Evolutionary conservation across 2,888 invertebrate species (phyloP).

Genomic region (Keiferia lycopersicella): DNA sequence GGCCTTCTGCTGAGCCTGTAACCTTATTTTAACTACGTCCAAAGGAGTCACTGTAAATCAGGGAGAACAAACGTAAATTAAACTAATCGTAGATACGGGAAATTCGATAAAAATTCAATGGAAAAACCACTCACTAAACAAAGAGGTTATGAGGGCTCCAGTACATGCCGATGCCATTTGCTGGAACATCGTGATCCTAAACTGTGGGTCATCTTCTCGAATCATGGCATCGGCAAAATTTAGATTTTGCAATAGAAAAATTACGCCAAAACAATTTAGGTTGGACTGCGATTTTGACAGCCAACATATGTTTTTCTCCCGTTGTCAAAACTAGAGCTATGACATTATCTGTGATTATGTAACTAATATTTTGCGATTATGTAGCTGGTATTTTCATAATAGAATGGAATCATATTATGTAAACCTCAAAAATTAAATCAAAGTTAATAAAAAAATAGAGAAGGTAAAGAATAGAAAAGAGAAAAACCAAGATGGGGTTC

Average conservation of each 20-base stretch:
- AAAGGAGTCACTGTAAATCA: conserved; percentile 93
- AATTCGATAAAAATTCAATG: background rate
- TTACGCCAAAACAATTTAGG: conserved; percentile 22
- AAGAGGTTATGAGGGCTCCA: conserved; percentile 93
- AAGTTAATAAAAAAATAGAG: too few species aligned
- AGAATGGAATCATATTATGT: background rate
- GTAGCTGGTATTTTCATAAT: background rate
- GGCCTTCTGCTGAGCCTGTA: conserved; percentile 96
- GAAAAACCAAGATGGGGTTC: too few species aligned
- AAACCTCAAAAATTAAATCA: too few species aligned
- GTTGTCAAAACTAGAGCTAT: background rate
- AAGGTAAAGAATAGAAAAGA: too few species aligned
- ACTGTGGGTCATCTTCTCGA: conserved; percentile 87
- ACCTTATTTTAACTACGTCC: conserved; percentile 99
- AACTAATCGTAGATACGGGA: background rate
- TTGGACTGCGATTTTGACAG: conserved; percentile 3
- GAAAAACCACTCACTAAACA: conserved; percentile 85
- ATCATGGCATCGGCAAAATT: conserved; percentile 55
- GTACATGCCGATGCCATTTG: conserved; percentile 93
- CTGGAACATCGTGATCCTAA: conserved; percentile 88
- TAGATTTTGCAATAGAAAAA: conserved; percentile 28
- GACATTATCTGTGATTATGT: background rate
- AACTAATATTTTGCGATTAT: background rate
- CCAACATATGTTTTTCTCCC: conserved; percentile 37
- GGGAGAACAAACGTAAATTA: background rate